Base-by-base conservation (phyloP, 1,140 invertebrate genomes). In the Linepithema humile region DNA sequence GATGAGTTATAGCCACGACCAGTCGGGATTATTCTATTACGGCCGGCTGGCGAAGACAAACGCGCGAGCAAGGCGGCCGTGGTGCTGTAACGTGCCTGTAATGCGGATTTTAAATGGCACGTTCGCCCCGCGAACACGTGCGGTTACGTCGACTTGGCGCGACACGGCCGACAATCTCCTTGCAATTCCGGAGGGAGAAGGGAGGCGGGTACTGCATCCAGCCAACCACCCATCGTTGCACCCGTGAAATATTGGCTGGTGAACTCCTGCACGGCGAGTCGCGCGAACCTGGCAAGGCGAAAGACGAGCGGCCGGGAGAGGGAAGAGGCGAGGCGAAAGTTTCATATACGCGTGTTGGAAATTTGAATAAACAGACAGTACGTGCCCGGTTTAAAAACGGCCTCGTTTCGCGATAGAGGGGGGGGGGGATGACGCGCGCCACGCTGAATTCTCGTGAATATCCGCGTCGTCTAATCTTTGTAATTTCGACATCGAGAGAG, bases 351-450 rank as follows among this genome's bases (percentile, higher is more conserved):
- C 72, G 55, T 57, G 35, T 40, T 26, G 50, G 40, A 85, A 74
- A 70, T 85, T 85, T 55, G 74, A 75, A 85, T 85, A 82, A 85
- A 88, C 87, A 88, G 70, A 82, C 55, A 53, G 38, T 85, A 88
- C 87, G 87, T 88, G 83, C 23, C 9, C 17, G 59, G 83, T 85
- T 88, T 87, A 69, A 84, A 88, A 85, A 53, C 59, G 80, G 50
- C 59, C 80, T 67, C 40, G 45, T 77, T 87, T 72, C 67, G 26
- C 7, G 23, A 74, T 15, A 3, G 62, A 26, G 35, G 26, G 43
- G n/a, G 9, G 1, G 4, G 26, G 6, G 10, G 23, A 70, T 53
- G 38, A 15, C 6, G 29, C 38, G 17, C 29, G 32, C 12, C 3
- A 3, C 12, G 29, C 32, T 35, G 65, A 50, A 23, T 35, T 53